Percentiles rank a stretch among this genome's conserved stretches.
Evolutionary conservation across 2,797 vertebrate species (phyloP).

Genomic region (Xenops minutus): DNA sequence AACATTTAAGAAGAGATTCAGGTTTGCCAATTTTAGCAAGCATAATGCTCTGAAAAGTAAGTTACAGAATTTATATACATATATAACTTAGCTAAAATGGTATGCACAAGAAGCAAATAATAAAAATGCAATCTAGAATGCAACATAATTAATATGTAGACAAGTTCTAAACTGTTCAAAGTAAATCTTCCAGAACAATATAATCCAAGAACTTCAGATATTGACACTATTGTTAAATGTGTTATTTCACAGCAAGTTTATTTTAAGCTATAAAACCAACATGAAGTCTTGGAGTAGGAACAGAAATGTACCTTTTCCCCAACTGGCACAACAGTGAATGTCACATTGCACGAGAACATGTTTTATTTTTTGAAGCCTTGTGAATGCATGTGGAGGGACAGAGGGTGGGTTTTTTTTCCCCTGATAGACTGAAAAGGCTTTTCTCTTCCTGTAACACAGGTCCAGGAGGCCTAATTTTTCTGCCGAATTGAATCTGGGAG

Average conservation of each 20-base stretch:
- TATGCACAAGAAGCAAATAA: background rate
- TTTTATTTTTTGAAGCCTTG: background rate
- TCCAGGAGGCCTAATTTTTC: background rate
- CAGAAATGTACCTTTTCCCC: background rate
- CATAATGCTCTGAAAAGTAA: background rate
- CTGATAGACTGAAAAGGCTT: background rate
- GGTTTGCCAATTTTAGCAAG: background rate
- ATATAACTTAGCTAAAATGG: background rate
- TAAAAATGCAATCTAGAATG: background rate
- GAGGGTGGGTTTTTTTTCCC: background rate
- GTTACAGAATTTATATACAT: background rate
- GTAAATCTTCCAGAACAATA: background rate
- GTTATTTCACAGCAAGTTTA: background rate
- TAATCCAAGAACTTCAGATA: background rate
- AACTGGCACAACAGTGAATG: background rate
- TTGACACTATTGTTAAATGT: background rate
- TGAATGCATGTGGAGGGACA: background rate
- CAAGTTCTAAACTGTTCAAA: background rate
- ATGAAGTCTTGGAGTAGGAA: background rate
- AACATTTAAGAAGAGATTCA: background rate
- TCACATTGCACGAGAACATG: background rate
- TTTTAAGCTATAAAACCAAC: background rate
- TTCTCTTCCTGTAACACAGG: background rate
- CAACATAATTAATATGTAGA: background rate
- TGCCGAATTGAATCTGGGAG: background rate